Conservation (phyloP, 2,113 vertebrate species). For the Podocnemis expansa region DNA sequence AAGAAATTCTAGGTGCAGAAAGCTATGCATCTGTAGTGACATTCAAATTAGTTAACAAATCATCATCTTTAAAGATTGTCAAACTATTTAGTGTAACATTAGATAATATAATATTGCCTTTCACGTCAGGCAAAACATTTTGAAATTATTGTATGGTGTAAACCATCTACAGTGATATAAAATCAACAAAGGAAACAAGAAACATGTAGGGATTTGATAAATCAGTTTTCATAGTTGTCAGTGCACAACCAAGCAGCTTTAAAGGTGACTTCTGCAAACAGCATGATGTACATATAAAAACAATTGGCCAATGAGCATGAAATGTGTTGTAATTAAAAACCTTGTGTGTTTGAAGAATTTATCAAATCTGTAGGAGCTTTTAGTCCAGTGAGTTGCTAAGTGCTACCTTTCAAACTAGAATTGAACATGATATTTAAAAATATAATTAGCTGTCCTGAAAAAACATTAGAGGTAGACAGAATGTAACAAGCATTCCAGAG, state of each 20-base stretch:
- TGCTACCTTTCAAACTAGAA: neutral
- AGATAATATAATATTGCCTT: neutral
- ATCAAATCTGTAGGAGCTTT: neutral
- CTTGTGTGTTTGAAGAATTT: neutral
- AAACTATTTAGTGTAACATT: neutral
- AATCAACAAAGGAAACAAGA: neutral
- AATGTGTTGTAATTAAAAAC: neutral
- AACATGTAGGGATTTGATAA: neutral
- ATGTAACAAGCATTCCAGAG: slow-evolving; percentile 42
- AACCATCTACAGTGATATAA: neutral
- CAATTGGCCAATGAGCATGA: neutral
- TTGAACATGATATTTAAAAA: slow-evolving; percentile 16
- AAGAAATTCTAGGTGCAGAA: neutral
- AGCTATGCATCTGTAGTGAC: neutral
- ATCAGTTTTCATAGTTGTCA: neutral
- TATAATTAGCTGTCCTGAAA: slow-evolving; percentile 8
- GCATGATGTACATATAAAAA: neutral
- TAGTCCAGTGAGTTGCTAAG: slow-evolving; percentile 1
- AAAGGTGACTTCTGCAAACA: slow-evolving; percentile 28
- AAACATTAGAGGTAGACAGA: slow-evolving; percentile 30
- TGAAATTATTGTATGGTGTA: neutral
- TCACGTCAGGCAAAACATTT: neutral
- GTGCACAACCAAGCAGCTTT: neutral
- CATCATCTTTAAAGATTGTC: neutral
- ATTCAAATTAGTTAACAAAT: neutral